Percentiles rank a stretch among this genome's conserved stretches.
Evolutionary conservation across 2,113 vertebrate genomes (phyloP).

Genomic region (Willisornis vidua): DNA sequence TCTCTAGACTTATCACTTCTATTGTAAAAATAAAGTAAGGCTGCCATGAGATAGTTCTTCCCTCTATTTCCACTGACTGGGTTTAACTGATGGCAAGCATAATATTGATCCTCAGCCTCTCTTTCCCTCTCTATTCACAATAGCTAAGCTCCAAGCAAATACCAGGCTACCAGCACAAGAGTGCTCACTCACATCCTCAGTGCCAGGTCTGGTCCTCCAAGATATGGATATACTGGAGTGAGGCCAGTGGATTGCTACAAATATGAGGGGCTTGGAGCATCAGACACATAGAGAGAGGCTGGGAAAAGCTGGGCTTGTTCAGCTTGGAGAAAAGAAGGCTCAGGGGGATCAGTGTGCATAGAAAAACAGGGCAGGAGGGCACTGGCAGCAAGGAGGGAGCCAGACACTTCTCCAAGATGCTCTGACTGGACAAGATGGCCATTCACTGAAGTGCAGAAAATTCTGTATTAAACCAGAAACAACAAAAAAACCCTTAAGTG

Average conservation of each 20-base stretch:
- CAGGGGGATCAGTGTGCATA: fast-evolving
- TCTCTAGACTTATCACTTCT: not conserved
- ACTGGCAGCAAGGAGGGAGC: fast-evolving
- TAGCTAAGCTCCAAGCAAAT: not conserved
- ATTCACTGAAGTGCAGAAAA: not conserved
- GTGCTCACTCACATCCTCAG: not conserved
- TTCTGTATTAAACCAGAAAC: not conserved
- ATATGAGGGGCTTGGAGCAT: not conserved
- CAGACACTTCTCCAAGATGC: not conserved
- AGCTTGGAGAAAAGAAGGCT: not conserved
- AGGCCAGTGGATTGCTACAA: not conserved
- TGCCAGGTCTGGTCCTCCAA: not conserved
- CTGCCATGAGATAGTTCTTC: not conserved
- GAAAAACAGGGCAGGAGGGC: not conserved
- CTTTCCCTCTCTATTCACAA: not conserved
- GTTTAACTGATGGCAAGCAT: not conserved
- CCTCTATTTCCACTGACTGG: not conserved
- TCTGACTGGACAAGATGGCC: not conserved
- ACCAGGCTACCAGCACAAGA: not conserved
- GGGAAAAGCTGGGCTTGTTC: not conserved
- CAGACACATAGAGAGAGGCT: no score
- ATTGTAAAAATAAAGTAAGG: not conserved
- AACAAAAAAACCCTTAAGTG: not conserved
- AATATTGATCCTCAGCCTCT: not conserved
- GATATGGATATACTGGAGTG: not conserved